Conservation (phyloP, 2,888 invertebrate species). For the Eupithecia vulgata region DNA sequence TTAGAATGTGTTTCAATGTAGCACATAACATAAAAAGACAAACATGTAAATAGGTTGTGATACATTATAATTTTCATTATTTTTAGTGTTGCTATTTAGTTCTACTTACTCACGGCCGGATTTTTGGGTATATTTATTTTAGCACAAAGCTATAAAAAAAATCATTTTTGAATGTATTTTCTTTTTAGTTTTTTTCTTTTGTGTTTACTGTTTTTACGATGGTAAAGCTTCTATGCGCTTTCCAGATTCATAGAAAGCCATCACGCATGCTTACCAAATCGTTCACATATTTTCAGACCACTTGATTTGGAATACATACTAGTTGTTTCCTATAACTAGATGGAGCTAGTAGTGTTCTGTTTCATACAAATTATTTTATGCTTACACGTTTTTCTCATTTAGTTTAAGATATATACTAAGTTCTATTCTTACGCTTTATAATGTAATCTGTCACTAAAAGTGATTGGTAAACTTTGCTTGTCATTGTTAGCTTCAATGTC, state of each 20-base stretch:
- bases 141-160: slow-evolving; percentile 25
- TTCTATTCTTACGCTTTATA: neutral
- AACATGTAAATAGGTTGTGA: slow-evolving; percentile 38
- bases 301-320: slow-evolving; percentile 11
- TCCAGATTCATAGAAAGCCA: slow-evolving; percentile 60
- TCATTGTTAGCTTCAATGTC: neutral
- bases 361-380: slow-evolving; percentile 3
- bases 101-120: slow-evolving; percentile 27
- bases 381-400: slow-evolving; percentile 11
- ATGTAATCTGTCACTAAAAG: slow-evolving; percentile 6
- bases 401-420: slow-evolving; percentile 12
- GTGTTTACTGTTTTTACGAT: slow-evolving; percentile 48
- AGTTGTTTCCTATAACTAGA: slow-evolving; percentile 11
- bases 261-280: slow-evolving; percentile 65
- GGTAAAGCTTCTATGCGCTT: slow-evolving; percentile 72
- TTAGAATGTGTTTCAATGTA: neutral
- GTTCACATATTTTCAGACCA: slow-evolving; percentile 25
- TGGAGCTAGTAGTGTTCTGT: slow-evolving; percentile 11
- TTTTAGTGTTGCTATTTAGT: slow-evolving; percentile 29
- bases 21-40: slow-evolving; percentile 22
- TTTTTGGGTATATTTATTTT: slow-evolving; percentile 26
- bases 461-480: neutral
- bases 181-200: neutral
- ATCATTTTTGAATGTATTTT: neutral
- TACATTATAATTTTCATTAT: slow-evolving; percentile 25